phyloP scores from a whole-genome alignment of 23 tunicate genomes.

The Botrylloides violaceus region DNA sequence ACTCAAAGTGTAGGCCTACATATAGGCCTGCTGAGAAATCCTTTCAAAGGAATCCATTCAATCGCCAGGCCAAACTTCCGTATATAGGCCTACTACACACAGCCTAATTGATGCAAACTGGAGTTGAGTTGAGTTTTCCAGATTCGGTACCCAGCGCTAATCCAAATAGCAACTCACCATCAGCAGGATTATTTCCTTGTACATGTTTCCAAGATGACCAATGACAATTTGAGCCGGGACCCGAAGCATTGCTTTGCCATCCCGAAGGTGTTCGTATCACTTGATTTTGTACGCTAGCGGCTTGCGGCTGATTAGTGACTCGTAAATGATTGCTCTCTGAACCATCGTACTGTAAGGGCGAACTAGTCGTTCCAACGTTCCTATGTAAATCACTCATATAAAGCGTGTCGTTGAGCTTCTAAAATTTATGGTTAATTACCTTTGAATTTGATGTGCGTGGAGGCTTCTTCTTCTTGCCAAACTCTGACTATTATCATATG shows the following conservation, averaged over 20 bases:
- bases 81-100: too few relatives aligned
- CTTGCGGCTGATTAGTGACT: background rate
- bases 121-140: too few relatives aligned
- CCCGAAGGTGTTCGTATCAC: background rate
- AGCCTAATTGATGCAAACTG: too few relatives aligned
- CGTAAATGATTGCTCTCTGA: background rate
- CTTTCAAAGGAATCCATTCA: too few relatives aligned
- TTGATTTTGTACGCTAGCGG: background rate
- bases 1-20: too few relatives aligned
- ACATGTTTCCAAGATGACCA: constrained; percentile 94
- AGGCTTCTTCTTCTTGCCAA: constrained; percentile 50
- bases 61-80: too few relatives aligned
- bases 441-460: constrained; percentile 43
- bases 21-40: too few relatives aligned
- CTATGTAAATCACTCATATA: too few relatives aligned
- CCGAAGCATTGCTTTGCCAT: background rate
- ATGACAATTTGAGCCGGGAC: constrained; percentile 24
- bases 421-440: background rate
- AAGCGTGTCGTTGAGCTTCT: background rate
- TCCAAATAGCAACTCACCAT: background rate
- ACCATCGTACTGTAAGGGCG: background rate
- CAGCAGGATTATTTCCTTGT: background rate
- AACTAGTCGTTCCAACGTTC: background rate
- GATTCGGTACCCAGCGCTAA: too few relatives aligned
- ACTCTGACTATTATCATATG: constrained; percentile 18